Evolutionary conservation across 1,140 invertebrate species (phyloP).

Genomic region (Uloborus diversus): DNA sequence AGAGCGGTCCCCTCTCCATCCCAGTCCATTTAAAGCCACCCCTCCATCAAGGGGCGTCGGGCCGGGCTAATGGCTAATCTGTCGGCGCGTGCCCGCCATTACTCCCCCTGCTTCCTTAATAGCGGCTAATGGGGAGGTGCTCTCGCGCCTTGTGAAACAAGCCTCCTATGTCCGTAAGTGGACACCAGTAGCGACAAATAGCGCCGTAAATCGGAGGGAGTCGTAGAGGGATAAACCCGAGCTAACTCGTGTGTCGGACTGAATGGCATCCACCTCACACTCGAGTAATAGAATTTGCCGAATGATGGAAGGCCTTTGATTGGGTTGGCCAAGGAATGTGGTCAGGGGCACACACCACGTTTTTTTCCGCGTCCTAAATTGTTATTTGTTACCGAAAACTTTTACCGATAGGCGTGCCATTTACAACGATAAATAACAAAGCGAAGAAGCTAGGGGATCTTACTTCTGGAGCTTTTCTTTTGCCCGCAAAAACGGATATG

Average conservation of each 20-base stretch:
- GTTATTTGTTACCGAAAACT: slow-evolving; percentile 55
- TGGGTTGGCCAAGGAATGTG: slow-evolving; percentile 37
- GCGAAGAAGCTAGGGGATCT: neutral
- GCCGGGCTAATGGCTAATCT: slow-evolving; percentile 52
- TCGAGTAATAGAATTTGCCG: slow-evolving; percentile 44
- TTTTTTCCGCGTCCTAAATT: slow-evolving; percentile 28
- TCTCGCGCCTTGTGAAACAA: slow-evolving; percentile 44
- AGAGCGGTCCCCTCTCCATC: slow-evolving; percentile 42
- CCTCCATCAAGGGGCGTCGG: slow-evolving; percentile 26
- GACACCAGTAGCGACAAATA: slow-evolving; percentile 55
- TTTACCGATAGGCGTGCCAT: slow-evolving; percentile 43
- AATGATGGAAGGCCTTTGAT: slow-evolving; percentile 50
- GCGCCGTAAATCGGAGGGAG: slow-evolving; percentile 49
- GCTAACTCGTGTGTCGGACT: slow-evolving; percentile 18
- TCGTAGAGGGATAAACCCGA: slow-evolving; percentile 46
- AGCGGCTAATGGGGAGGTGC: slow-evolving; percentile 38
- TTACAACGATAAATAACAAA: slow-evolving; percentile 38
- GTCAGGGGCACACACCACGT: slow-evolving; percentile 1
- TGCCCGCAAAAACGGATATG: too few species aligned
- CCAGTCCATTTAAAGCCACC: slow-evolving; percentile 47
- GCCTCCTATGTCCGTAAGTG: slow-evolving; percentile 51
- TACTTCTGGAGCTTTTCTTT: too few species aligned
- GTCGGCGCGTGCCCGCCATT: slow-evolving; percentile 36
- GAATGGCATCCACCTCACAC: slow-evolving; percentile 22
- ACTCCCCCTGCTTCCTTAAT: slow-evolving; percentile 37